phyloP scores from a whole-genome alignment of 2,888 invertebrate species.

The Eustalomyia histrio region DNA sequence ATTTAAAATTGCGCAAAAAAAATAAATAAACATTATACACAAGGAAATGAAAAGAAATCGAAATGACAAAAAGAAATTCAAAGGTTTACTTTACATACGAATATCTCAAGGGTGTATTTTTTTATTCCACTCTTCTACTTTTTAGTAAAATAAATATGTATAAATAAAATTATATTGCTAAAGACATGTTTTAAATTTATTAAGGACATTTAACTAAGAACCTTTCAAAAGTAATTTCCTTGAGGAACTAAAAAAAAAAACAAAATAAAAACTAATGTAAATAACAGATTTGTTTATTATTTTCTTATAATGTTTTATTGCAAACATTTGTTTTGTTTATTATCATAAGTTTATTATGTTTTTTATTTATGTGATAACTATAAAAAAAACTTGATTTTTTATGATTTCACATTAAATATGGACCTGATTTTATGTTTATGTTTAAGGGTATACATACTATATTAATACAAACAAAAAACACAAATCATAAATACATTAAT shows the following conservation, averaged over 20 bases:
- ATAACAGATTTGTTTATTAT: conserved; percentile 6
- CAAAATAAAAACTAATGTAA: neutral
- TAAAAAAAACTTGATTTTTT: conserved; percentile 41
- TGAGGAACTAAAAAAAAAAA: neutral
- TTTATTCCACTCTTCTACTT: neutral
- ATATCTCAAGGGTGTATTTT: conserved; percentile 26
- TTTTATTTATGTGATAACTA: conserved; percentile 33
- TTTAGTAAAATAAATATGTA: conserved; percentile 1
- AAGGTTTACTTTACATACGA: conserved; percentile 7
- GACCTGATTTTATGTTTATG: neutral
- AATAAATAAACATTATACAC: neutral
- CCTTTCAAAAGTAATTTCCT: conserved; percentile 14
- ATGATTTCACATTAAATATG: conserved; percentile 4
- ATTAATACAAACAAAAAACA: too few relatives aligned
- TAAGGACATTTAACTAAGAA: conserved; percentile 6
- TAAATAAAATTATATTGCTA: conserved; percentile 32
- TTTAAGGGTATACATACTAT: too few relatives aligned
- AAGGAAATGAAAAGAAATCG: conserved; percentile 3
- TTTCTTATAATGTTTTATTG: conserved; percentile 30
- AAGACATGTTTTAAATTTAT: neutral
- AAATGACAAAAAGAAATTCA: conserved; percentile 7
- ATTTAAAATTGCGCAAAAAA: conserved; percentile 29
- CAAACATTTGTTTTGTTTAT: conserved; percentile 11
- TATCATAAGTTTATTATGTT: conserved; percentile 19
- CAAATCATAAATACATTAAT: too few relatives aligned